Conservation (phyloP, 2,797 vertebrate species). For the Coranthus polyacanthus region DNA sequence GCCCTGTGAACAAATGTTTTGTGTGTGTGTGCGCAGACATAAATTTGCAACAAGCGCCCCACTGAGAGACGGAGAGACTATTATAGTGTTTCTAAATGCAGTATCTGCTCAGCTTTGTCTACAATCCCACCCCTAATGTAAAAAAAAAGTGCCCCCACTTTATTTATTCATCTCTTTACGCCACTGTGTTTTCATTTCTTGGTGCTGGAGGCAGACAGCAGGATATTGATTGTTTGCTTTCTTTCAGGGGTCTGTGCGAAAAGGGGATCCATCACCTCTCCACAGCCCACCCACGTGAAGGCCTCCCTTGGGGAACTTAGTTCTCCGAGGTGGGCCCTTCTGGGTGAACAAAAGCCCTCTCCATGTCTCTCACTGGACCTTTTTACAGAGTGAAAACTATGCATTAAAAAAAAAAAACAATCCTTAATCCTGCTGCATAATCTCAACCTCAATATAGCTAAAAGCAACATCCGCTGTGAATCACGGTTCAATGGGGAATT, state of each 20-base stretch:
- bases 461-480: constrained; percentile 54
- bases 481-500: constrained; percentile 44
- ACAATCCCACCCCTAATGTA: constrained; percentile 43
- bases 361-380: constrained; percentile 31
- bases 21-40: constrained; percentile 52
- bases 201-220: constrained; percentile 61
- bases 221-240: constrained; percentile 76
- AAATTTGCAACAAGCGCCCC: constrained; percentile 57
- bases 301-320: constrained; percentile 25
- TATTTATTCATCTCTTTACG: constrained; percentile 74
- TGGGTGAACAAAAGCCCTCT: constrained; percentile 53
- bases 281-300: constrained; percentile 60
- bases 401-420: constrained; percentile 36
- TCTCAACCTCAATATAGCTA: constrained; percentile 60
- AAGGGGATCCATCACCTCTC: constrained; percentile 62
- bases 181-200: constrained; percentile 69
- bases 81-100: constrained; percentile 57
- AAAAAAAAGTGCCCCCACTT: constrained; percentile 54
- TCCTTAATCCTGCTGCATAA: constrained; percentile 64
- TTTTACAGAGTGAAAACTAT: constrained; percentile 35
- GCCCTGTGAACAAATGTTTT: constrained; percentile 55
- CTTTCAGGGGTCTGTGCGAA: constrained; percentile 54
- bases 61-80: constrained; percentile 56
- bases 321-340: constrained; percentile 52
- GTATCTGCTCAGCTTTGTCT: constrained; percentile 57